These are phyloP conservation scores for Hyperoodon ampullatus DNA, from an alignment of 2,113 vertebrate genomes.

Conservation along the genomic window DNA sequence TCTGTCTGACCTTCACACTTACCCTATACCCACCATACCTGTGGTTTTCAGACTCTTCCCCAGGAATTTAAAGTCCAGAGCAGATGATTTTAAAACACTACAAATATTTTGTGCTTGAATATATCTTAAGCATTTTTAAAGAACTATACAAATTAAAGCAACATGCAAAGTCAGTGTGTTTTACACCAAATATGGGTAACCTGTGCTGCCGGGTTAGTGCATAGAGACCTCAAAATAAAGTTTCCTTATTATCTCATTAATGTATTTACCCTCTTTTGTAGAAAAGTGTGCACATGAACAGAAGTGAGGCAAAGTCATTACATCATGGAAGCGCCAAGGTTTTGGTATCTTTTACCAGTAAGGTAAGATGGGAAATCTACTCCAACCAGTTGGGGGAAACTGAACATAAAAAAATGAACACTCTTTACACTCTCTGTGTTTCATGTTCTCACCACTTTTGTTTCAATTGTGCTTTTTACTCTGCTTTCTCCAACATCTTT, in stretches of 20 bases:
- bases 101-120: not conserved
- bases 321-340: not conserved
- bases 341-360: not conserved
- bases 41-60: not conserved
- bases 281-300: not conserved
- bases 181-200: not conserved
- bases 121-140: not conserved
- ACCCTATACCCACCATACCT: accelerated
- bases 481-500: not conserved
- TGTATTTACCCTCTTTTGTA: not conserved
- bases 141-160: not conserved
- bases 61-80: not conserved
- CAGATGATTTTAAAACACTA: not conserved
- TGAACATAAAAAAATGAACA: not conserved
- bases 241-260: not conserved
- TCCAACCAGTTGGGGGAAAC: not conserved
- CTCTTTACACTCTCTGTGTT: not conserved
- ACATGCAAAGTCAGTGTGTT: not conserved
- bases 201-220: not conserved
- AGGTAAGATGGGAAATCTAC: not conserved
- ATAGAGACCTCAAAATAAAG: not conserved
- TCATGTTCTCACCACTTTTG: not conserved
- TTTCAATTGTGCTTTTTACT: not conserved
- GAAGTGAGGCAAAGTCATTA: not conserved
- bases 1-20: not conserved